Base-by-base conservation (phyloP, 2,797 vertebrate species). In the Otolemur crassicaudatus region DNA sequence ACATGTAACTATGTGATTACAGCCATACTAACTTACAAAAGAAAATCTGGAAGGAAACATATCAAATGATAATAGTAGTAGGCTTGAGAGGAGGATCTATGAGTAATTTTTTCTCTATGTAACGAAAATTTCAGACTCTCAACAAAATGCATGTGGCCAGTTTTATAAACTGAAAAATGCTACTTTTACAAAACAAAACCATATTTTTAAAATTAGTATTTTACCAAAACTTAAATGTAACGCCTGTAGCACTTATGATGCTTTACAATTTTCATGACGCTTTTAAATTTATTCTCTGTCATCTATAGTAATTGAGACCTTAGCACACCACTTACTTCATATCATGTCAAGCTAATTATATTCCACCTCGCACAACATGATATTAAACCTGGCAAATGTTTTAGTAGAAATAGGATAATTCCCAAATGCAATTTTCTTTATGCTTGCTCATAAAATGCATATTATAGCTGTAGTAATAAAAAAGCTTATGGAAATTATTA, bases 391-490 rank as follows among this genome's bases (percentile, higher is more conserved):
- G 34, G 70, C 8, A 79, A 92, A 82, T 37, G 27, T 82, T 85
- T 95, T 80, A 31, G 40, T 29, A 89, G 75, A 80, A 70, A 69
- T 27, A 63, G 19, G 5, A 46, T 94, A 86, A 96, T 81, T 83
- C 23, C 65, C 40, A 89, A 89, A 80, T 84, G 43, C 61, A 92
- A 63, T 86, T 91, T 97, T 94, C 69, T 92, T 94, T 91, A 88
- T 49, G n/a, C 58, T 80, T 82, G 53, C 22, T 83, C 60, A 56
- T 89, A 93, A 91, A 97, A 75, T 79, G 43, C 23, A 53, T 29
- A 85, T 85, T 95, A 80, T 34, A 37, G 31, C 63, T 77, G 23
- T 73, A 58, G 20, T 76, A 92, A 97, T 72, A 82, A 91, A 85
- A 94, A 96, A 76, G 40, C 27, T 67, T 67, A 61, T 60, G 22